Base-by-base conservation (phyloP, 1,140 invertebrate genomes). In the Lysiphlebus fabarum region DNA sequence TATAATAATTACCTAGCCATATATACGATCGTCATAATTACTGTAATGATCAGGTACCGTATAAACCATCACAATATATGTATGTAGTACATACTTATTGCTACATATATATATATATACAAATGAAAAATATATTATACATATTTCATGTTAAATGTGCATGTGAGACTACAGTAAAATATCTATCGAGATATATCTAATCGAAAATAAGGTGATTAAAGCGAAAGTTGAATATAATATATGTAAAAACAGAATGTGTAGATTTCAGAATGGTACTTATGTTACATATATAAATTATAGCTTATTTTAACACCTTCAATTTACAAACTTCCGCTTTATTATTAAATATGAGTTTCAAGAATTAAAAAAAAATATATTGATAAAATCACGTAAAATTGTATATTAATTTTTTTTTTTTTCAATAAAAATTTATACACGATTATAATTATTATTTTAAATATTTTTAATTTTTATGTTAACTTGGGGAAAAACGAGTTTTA, bases 1-100 rank as follows among this genome's bases (percentile, higher is more conserved):
- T 55, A 61, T 66, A 67, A 69, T 69, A 69, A 69, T 69, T 67
- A 69, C 62, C 65, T 62, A 38, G 36, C 17, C 17, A 26, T 26
- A 26, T 26, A 26, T 51, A 50, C 56, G 56, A 65, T 53, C 59
- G 51, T 59, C 59, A 62, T 63, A 64, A 67, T 66, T 64, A 65
- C 63, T 44, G 61, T 65, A 67, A 70, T 68, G 68, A 67, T 65
- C 56, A 49, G 62, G 58, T 34, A 51, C 59, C 62, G 61, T 63
- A 64, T 64, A 66, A 67, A 67, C 64, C 66, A 60, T 62, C 42
- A 40, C 42, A 58, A 26, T 2, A 26, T 26, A 26, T 26, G 17
- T 26, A 26, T 26, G 53, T 40, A 9, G 7, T 41, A 57, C 48
- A 12, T 40, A 33, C 11, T 17, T 36, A 11, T n/a, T n/a, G n/a